Base-by-base conservation (phyloP, 2,888 invertebrate species). In the Noctua janthina region DNA sequence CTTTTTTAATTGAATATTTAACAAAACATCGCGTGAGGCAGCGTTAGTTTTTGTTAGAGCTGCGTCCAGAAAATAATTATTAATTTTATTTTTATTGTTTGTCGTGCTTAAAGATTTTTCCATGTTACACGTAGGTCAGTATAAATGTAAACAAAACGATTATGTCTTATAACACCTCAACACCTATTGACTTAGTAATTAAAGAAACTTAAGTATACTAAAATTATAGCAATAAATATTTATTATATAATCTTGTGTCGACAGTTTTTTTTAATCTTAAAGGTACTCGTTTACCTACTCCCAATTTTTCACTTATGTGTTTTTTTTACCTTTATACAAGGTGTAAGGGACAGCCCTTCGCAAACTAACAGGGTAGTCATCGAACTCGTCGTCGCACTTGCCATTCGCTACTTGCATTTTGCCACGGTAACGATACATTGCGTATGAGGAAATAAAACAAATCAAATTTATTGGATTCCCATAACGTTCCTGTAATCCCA, bases 1-100 rank as follows among this genome's bases (percentile, higher is more conserved):
- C 75, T 29, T 89, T 90, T 59, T 10, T 85, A 0, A 39, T 89
- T 23, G 89, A 90, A 79, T 29, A 81, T 67, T 74, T 85, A 49
- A 20, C 23, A 0, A 77, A 74, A 54, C 1, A 68, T 80, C 29
- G 35, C 67, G n/a, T 74, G 17, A 62, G 79, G 43, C 43, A 54
- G 29, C 46, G 39, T 67, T 72, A 56, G 17, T 43, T 3, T 8
- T 64, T 35, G 64, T 64, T 8, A 35, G 64, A 29, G 4, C 17
- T 35, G 17, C 35, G 64, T 35, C 1, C 35, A 17, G 17, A 64
- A 35, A 17, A 8, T 20, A 59, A 62, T 62, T 11, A n/a, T n/a
- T 56, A 29, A 29, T 17, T 7, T 15, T 15, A 29, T 62, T 29
- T 29, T 6, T 4, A 29, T 62, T 15, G 29, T 62, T 62, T 29